Evolutionary conservation across 2,888 invertebrate species (phyloP).

Genomic region (Volucella zonaria): DNA sequence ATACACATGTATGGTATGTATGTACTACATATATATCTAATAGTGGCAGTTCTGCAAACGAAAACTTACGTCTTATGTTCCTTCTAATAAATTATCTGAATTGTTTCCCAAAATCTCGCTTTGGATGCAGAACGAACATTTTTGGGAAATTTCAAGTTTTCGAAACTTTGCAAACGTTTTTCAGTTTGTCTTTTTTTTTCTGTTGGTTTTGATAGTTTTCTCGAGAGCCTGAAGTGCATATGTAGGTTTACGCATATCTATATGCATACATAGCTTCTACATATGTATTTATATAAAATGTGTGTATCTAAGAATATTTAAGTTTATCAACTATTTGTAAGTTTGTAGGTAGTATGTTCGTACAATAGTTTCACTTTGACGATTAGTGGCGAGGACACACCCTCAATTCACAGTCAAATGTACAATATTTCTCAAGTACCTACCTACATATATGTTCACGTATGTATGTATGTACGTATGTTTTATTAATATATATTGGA

Average conservation of each 20-base stretch:
- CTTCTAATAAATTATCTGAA: slow-evolving; percentile 64
- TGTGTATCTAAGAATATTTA: slow-evolving; percentile 12
- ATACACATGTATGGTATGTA: not conserved
- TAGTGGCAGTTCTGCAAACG: slow-evolving; percentile 30
- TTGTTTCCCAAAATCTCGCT: slow-evolving; percentile 65
- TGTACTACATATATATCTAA: not conserved
- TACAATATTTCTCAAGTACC: slow-evolving; percentile 46
- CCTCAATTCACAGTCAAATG: slow-evolving; percentile 47
- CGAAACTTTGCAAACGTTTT: slow-evolving; percentile 13
- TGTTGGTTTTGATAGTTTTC: not conserved
- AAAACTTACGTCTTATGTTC: slow-evolving; percentile 13
- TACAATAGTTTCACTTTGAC: slow-evolving; percentile 70
- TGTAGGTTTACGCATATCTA: not conserved
- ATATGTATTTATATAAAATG: not conserved
- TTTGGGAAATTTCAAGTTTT: slow-evolving; percentile 33
- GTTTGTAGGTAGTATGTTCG: not conserved
- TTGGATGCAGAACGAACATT: not conserved
- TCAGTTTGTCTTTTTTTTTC: not conserved
- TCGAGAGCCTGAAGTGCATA: not conserved
- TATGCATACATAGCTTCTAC: not conserved
- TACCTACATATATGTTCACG: not conserved
- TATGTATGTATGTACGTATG: slow-evolving; percentile 1
- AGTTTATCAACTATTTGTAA: slow-evolving; percentile 48
- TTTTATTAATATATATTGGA: not conserved
- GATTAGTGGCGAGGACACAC: slow-evolving; percentile 72